Evolutionary conservation across 2,797 vertebrate genomes (phyloP).

Genomic region (Enteromius mattozi): DNA sequence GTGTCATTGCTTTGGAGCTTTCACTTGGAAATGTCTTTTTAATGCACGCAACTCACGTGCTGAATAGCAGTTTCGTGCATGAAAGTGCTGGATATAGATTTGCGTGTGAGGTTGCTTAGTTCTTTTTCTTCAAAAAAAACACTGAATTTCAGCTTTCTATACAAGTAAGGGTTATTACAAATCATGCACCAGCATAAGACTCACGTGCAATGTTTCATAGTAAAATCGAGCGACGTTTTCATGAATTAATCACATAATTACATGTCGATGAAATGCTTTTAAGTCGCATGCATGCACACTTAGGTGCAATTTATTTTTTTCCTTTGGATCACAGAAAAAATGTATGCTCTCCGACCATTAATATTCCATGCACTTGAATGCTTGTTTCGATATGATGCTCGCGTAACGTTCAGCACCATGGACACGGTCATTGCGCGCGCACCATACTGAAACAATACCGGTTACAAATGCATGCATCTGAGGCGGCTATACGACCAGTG

Average conservation of each 20-base stretch:
- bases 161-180: background rate
- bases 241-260: background rate
- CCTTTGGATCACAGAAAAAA: background rate
- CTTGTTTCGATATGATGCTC: background rate
- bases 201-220: background rate
- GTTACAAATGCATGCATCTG: slow-evolving; percentile 19
- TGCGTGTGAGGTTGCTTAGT: background rate
- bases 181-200: background rate
- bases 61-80: background rate
- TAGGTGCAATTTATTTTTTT: background rate
- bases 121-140: background rate
- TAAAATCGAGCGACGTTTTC: slow-evolving; percentile 1
- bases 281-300: background rate
- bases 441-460: slow-evolving; percentile 13
- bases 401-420: slow-evolving; percentile 83
- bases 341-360: background rate
- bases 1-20: background rate
- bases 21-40: background rate
- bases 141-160: background rate
- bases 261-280: background rate
- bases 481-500: background rate
- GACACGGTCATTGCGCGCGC: slow-evolving; percentile 70
- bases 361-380: background rate
- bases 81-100: background rate
- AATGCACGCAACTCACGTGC: background rate